Evolutionary conservation across 1,140 invertebrate genomes (phyloP).

Genomic region (Chymomyza costata): DNA sequence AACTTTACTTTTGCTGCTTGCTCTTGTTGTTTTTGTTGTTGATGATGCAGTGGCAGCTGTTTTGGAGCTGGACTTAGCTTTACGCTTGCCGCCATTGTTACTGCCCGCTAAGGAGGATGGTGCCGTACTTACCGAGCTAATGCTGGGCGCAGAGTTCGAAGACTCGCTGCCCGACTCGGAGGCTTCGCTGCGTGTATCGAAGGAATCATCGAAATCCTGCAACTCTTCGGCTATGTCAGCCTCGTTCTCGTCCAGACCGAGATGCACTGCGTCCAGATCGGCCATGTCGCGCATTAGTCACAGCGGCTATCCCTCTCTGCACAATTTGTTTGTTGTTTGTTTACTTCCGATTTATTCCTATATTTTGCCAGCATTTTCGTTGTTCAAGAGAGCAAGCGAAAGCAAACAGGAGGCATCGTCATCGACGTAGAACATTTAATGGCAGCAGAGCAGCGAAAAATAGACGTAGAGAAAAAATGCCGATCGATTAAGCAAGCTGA

Average conservation of each 20-base stretch:
- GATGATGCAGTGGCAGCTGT: slow-evolving; percentile 25
- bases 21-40: slow-evolving; percentile 1
- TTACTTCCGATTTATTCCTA: slow-evolving; percentile 32
- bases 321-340: slow-evolving; percentile 28
- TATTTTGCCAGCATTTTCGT: slow-evolving; percentile 3
- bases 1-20: slow-evolving; percentile 21
- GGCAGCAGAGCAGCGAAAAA: slow-evolving; percentile 28
- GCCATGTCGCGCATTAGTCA: slow-evolving; percentile 71
- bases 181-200: slow-evolving; percentile 87
- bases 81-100: slow-evolving; percentile 76
- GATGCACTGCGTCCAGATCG: slow-evolving; percentile 80
- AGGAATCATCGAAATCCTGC: slow-evolving; percentile 80
- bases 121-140: slow-evolving; percentile 83
- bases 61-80: slow-evolving; percentile 76
- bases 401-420: slow-evolving; percentile 31
- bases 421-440: not conserved
- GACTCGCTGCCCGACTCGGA: slow-evolving; percentile 80
- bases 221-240: slow-evolving; percentile 84
- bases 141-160: slow-evolving; percentile 81
- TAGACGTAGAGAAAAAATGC: slow-evolving; percentile 67
- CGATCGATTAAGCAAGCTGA: slow-evolving; percentile 56
- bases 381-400: slow-evolving; percentile 20
- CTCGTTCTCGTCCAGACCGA: slow-evolving; percentile 82
- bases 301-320: slow-evolving; percentile 10
- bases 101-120: slow-evolving; percentile 76